A percentile compares a stretch with the other conserved stretches of the same genome.
These are phyloP conservation scores for Suncus etruscus DNA, from an alignment of 2,113 vertebrate genomes.

Conservation along the genomic window DNA sequence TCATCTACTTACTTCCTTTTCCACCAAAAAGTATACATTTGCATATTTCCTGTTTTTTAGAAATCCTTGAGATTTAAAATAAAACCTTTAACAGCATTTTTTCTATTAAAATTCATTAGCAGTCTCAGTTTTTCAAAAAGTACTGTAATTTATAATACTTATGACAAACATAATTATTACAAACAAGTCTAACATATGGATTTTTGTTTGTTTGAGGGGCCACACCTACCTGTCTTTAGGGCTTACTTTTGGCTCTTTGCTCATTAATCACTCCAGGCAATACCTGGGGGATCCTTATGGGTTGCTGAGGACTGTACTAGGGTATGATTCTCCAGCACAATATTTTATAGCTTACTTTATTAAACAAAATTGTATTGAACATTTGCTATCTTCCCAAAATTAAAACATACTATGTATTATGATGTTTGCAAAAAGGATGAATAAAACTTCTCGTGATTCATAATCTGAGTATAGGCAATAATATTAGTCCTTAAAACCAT, in stretches of 20 bases:
- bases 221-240: no score
- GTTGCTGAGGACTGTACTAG: no score
- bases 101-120: background rate
- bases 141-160: slow-evolving; percentile 43
- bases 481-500: background rate
- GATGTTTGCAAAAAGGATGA: background rate
- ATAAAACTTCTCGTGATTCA: slow-evolving; percentile 18
- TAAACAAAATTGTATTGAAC: slow-evolving; percentile 57
- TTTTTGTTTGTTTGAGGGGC: no score
- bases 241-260: no score
- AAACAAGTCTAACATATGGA: background rate
- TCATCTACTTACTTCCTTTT: background rate
- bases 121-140: background rate
- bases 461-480: slow-evolving; percentile 12
- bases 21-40: background rate
- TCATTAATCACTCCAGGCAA: no score
- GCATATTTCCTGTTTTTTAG: background rate
- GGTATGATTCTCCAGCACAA: no score
- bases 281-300: no score
- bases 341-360: background rate
- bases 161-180: background rate
- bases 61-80: background rate
- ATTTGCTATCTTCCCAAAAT: background rate
- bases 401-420: background rate
- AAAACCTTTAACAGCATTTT: background rate